Evolutionary conservation across 2,113 vertebrate species (phyloP), one percentile per base, ranked within the genome.

Genomic region (Pangasianodon hypophthalmus): DNA sequence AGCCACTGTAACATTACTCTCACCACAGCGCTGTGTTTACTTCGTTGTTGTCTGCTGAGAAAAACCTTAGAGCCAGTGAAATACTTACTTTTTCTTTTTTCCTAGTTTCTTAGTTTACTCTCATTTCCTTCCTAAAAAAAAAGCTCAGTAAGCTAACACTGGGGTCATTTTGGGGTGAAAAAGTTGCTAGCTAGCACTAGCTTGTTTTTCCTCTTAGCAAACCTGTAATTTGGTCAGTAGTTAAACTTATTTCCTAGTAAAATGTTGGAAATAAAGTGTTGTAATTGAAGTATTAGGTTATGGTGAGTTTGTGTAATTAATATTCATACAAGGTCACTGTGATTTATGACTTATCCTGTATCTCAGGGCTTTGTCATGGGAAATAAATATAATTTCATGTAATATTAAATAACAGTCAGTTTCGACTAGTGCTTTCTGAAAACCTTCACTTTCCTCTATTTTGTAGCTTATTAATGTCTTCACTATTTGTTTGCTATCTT

Each of bases 101-200:
- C 3, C 14, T 54, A 18, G 50, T 82, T 56, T 11, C 0, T 71
- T 29, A n/a, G 2, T 81, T 32, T 32, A 81, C 5, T 83, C 7
- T 54, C 3, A 9, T n/a, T 32, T 18, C 1, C 26, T 37, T 10
- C 29, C 13, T 4, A 21, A 32, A 21, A 21, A 32, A 21, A 11
- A 56, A 19, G 1, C 44, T 52, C 0, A 52, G 0, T 52, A n/a
- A 6, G 9, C 32, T 26, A 83, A 58, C 9, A 60, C 1, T 37
- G 2, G n/a, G 19, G 52, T 58, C 52, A 83, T 83, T 41, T 44
- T 84, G 4, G n/a, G 9, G 11, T 56, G 29, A 29, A 82, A 60
- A 84, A 60, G 81, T 84, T 84, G 81, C 54, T 84, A 60, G 19
- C 37, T 41, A 60, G 81, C 19, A 24, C n/a, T 44, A 21, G 81